Percentiles rank a stretch among this genome's conserved stretches.
phyloP scores from a whole-genome alignment of 2,113 vertebrate genomes.

The Amblyopsis rosae region DNA sequence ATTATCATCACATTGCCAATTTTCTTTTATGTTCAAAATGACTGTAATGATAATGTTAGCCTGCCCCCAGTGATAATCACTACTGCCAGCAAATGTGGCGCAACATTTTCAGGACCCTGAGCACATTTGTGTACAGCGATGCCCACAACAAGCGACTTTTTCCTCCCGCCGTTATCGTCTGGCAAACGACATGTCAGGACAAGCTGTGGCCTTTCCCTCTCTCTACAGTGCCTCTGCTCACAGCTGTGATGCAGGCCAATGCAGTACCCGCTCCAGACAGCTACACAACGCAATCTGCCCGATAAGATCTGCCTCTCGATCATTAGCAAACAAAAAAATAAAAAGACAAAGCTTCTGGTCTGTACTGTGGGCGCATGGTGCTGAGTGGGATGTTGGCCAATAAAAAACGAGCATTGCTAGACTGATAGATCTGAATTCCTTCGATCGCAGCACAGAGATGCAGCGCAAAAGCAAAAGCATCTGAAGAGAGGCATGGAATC shows the following conservation, averaged over 20 bases:
- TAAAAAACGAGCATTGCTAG: constrained; percentile 13
- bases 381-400: constrained; percentile 35
- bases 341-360: constrained; percentile 1
- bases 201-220: constrained; percentile 7
- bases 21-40: no score
- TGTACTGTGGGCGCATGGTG: neutral
- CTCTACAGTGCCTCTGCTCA: neutral
- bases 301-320: constrained; percentile 11
- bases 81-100: neutral
- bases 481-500: constrained; percentile 3
- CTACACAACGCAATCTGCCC: constrained; percentile 10
- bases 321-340: neutral
- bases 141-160: constrained; percentile 3
- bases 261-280: constrained; percentile 11
- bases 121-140: constrained; percentile 5
- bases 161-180: neutral
- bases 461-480: constrained; percentile 16
- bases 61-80: no score
- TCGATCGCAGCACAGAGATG: constrained; percentile 20
- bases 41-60: no score
- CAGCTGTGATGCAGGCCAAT: neutral
- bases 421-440: constrained; percentile 21
- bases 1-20: no score
- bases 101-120: constrained; percentile 1
- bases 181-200: neutral